These are phyloP conservation scores for Perdita meconis DNA, from an alignment of 2,888 invertebrate genomes.

Conservation along the genomic window DNA sequence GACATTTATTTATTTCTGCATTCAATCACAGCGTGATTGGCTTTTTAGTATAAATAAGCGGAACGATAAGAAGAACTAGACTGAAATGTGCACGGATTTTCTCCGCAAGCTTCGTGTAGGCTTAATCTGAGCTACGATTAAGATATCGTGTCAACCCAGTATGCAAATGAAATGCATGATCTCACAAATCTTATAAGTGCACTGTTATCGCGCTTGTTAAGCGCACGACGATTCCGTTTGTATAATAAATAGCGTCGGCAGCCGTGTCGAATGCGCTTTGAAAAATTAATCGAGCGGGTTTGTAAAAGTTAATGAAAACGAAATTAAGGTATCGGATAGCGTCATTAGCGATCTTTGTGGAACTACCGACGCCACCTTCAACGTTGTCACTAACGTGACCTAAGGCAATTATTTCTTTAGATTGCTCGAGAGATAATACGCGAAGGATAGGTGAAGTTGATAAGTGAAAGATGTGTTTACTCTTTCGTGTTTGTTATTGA, in stretches of 20 bases:
- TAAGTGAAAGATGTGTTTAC: background rate
- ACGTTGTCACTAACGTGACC: background rate
- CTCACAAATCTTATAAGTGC: constrained; percentile 41
- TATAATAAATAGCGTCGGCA: constrained; percentile 36
- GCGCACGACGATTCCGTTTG: constrained; percentile 40
- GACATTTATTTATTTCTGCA: background rate
- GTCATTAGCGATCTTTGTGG: background rate
- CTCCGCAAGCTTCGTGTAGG: background rate
- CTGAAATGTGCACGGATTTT: background rate
- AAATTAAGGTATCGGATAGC: background rate
- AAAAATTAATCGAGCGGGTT: constrained; percentile 10
- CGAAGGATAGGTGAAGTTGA: no score
- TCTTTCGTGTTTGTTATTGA: no score
- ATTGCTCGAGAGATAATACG: background rate
- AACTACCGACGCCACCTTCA: background rate
- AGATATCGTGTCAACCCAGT: constrained; percentile 48
- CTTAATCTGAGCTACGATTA: constrained; percentile 35
- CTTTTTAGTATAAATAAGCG: background rate
- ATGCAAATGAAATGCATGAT: constrained; percentile 41
- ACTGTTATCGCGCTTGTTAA: constrained; percentile 57
- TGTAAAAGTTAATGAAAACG: constrained; percentile 12
- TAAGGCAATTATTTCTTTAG: background rate
- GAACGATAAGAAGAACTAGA: background rate
- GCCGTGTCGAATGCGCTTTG: background rate
- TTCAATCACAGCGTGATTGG: background rate